phyloP scores from a whole-genome alignment of 2,113 vertebrate genomes.

The Antennarius striatus region DNA sequence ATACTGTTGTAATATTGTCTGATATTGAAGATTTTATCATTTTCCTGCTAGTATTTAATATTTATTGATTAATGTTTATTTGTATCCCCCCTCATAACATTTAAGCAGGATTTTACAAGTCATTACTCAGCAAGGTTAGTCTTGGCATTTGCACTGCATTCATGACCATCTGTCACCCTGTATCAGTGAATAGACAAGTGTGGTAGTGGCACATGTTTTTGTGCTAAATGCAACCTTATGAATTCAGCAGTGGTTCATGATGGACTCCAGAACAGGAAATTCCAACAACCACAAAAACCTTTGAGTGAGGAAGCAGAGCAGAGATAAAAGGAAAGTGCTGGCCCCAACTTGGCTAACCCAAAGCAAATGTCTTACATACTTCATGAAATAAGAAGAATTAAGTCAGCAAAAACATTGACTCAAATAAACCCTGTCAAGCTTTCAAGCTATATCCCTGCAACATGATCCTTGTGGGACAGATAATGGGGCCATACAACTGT shows the following conservation, averaged over 20 bases:
- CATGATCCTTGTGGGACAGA: conserved; percentile 1
- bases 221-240: background rate
- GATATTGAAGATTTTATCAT: no score
- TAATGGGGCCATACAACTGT: conserved; percentile 7
- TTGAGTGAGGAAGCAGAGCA: background rate
- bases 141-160: background rate
- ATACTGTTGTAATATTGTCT: no score
- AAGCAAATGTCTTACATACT: conserved; percentile 14
- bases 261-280: conserved; percentile 12
- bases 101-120: no score
- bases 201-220: background rate
- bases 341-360: background rate
- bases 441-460: conserved; percentile 23
- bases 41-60: no score
- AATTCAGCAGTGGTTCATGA: background rate
- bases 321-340: background rate
- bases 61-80: no score
- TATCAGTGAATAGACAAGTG: background rate
- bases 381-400: conserved; percentile 18
- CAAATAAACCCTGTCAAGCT: conserved; percentile 13
- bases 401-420: conserved; percentile 25
- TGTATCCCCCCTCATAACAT: no score
- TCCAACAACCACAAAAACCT: conserved; percentile 5
- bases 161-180: background rate
- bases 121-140: no score